phyloP scores from a whole-genome alignment of 2,888 invertebrate species.

The Caenorhabditis sulstoni region DNA sequence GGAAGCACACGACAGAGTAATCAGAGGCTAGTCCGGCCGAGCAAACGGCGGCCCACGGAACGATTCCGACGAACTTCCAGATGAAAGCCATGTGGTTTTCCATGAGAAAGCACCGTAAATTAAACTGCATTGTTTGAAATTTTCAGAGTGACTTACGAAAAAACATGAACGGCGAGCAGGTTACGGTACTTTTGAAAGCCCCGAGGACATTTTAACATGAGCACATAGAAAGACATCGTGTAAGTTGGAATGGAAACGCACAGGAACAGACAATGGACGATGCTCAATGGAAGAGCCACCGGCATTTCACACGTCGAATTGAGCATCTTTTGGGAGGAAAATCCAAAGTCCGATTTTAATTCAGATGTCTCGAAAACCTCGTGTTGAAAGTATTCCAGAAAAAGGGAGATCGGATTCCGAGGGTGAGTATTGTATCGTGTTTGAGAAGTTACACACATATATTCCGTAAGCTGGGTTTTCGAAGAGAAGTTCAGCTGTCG shows the following conservation, averaged over 20 bases:
- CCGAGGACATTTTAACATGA: not conserved
- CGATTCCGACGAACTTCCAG: conserved; percentile 1
- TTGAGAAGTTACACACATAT: no score
- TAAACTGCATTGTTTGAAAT: not conserved
- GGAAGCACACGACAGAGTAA: conserved; percentile 5
- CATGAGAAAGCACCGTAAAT: not conserved
- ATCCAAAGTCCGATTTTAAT: no score
- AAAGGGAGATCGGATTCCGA: no score
- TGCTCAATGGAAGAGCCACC: not conserved
- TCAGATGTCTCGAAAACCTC: no score
- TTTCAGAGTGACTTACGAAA: not conserved
- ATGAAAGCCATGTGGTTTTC: conserved; percentile 6
- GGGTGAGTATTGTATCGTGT: no score
- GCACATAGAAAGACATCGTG: not conserved
- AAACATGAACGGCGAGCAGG: not conserved
- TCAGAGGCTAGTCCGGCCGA: not conserved
- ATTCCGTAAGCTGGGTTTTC: no score
- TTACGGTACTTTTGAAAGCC: not conserved
- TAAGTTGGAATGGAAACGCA: conserved; percentile 4
- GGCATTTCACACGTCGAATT: not conserved
- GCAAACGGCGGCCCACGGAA: conserved; percentile 5
- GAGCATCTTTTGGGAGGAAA: no score
- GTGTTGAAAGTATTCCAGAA: no score
- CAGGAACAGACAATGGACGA: not conserved
- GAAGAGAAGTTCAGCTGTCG: no score